Conservation (phyloP, 2,113 vertebrate species). For the Aptenodytes patagonicus region DNA sequence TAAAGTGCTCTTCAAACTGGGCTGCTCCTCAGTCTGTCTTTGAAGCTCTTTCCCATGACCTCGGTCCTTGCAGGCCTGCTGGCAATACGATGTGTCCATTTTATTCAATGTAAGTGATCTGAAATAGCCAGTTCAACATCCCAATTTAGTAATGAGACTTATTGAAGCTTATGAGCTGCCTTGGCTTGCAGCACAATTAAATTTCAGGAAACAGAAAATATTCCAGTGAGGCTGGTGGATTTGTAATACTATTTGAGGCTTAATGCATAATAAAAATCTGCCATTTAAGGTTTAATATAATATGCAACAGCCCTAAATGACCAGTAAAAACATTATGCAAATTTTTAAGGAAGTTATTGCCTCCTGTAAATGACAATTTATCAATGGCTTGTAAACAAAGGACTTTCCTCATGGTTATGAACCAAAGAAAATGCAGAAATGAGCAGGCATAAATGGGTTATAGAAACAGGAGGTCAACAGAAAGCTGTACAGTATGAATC, state of each 20-base stretch:
- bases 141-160: slow-evolving; percentile 40
- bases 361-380: slow-evolving; percentile 28
- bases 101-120: background rate
- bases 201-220: slow-evolving; percentile 46
- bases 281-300: slow-evolving; percentile 43
- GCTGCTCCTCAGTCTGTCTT: background rate
- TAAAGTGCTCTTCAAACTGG: background rate
- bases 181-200: slow-evolving; percentile 40
- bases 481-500: background rate
- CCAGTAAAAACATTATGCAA: slow-evolving; percentile 54
- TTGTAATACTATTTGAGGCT: slow-evolving; percentile 9
- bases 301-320: slow-evolving; percentile 45
- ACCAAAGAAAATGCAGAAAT: slow-evolving; percentile 2
- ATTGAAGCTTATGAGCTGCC: slow-evolving; percentile 32
- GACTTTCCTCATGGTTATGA: slow-evolving; percentile 15
- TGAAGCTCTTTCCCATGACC: background rate
- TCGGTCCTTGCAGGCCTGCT: background rate
- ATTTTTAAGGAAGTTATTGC: slow-evolving; percentile 49
- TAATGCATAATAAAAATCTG: slow-evolving; percentile 53
- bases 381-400: slow-evolving; percentile 56
- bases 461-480: background rate
- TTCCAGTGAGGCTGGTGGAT: slow-evolving; percentile 30
- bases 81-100: background rate
- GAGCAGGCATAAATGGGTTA: background rate
- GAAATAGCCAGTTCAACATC: background rate